Conservation (phyloP, 2,888 invertebrate species). For the Chymomyza caudatula region DNA sequence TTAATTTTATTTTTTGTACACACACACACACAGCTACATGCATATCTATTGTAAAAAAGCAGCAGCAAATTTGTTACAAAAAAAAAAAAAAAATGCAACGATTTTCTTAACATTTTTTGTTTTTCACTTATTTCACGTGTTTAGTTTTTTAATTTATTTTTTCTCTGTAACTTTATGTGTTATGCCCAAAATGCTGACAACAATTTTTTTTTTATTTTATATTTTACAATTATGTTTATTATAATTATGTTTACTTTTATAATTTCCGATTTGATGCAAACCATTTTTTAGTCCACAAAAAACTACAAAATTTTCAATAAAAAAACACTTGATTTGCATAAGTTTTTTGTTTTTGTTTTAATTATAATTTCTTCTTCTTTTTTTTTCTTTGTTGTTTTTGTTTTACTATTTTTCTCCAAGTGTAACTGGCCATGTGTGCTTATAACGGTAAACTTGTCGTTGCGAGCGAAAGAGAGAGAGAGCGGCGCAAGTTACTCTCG, state of each 20-base stretch:
- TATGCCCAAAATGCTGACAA: background rate
- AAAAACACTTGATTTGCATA: slow-evolving; percentile 53
- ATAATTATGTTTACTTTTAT: slow-evolving; percentile 56
- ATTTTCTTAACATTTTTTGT: background rate
- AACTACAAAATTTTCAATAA: slow-evolving; percentile 46
- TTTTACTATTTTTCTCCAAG: background rate
- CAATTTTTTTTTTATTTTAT: slow-evolving; percentile 21
- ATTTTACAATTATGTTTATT: slow-evolving; percentile 43
- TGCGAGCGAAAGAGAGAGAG: too few species aligned
- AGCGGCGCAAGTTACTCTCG: too few species aligned
- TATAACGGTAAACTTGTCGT: too few species aligned
- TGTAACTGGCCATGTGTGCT: background rate
- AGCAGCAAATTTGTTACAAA: background rate
- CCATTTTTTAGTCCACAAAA: slow-evolving; percentile 27
- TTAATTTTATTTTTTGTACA: slow-evolving; percentile 18
- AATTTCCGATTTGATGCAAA: slow-evolving; percentile 28
- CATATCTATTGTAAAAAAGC: background rate
- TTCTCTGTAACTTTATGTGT: background rate
- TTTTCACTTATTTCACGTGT: background rate
- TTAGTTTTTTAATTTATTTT: background rate
- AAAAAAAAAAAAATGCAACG: background rate
- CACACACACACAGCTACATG: background rate
- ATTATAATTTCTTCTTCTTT: slow-evolving; percentile 24
- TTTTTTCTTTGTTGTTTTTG: slow-evolving; percentile 25
- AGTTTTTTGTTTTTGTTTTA: slow-evolving; percentile 49